Conservation (phyloP, 2,113 vertebrate genomes). For the Dipodomys spectabilis region DNA sequence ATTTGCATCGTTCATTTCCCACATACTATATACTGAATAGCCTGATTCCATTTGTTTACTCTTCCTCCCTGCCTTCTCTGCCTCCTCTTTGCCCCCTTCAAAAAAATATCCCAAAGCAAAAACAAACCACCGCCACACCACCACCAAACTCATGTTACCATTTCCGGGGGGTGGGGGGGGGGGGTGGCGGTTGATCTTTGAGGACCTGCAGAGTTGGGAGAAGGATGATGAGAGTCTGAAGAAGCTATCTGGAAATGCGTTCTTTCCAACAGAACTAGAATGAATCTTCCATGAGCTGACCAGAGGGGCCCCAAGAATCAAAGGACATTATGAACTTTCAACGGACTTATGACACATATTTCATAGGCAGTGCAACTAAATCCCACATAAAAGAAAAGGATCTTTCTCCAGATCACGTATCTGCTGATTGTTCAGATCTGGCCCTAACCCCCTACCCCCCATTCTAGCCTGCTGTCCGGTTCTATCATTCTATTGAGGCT, state of each 20-base stretch:
- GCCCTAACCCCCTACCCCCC: not conserved
- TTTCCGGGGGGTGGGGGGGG: rapidly evolving
- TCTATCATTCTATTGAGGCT: not conserved
- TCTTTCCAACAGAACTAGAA: not conserved
- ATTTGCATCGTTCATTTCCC: too few species aligned
- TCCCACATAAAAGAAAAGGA: not conserved
- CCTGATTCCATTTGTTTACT: too few species aligned
- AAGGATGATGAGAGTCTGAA: not conserved
- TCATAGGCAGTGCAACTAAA: not conserved
- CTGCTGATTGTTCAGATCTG: not conserved
- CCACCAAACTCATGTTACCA: not conserved
- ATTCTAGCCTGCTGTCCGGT: not conserved
- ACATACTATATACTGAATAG: too few species aligned
- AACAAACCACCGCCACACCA: too few species aligned
- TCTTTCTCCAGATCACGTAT: not conserved
- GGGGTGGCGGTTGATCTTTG: not conserved
- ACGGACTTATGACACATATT: not conserved
- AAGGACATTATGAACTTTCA: not conserved
- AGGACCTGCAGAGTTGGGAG: not conserved
- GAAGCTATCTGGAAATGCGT: not conserved
- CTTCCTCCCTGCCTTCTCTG: too few species aligned
- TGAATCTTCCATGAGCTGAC: not conserved
- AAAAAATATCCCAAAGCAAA: too few species aligned
- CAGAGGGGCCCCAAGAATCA: not conserved
- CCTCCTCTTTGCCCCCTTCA: too few species aligned